Base-by-base conservation (phyloP, 1,140 invertebrate genomes). In the Adoxophyes honmai region DNA sequence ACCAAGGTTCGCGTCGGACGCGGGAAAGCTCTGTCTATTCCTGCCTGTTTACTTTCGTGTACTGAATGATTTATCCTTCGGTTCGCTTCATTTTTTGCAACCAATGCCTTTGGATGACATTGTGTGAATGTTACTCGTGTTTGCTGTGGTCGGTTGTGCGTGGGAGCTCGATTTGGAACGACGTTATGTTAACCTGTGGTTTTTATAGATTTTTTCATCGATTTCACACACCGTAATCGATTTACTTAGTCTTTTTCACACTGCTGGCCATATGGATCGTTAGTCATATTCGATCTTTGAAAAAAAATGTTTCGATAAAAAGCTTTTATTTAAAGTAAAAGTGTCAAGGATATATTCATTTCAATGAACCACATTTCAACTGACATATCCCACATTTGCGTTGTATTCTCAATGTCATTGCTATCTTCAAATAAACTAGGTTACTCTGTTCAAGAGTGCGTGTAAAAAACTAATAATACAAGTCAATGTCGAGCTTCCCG, bases 401-500 rank as follows among this genome's bases (percentile, higher is more conserved):
- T 11, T 10, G 42, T 16, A 48, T 21, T 21, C 21, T 3, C 21
- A 28, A 28, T 2, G 21, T 6, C 6, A 28, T 6, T 28, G 6
- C 6, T 28, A 28, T 28, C 21, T 28, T 44, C 39, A 44, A 28
- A 28, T 28, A 5, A 44, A 48, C 18, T 48, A 10, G 42, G 42
- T 48, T 48, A 48, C 42, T 16, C 21, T 6, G 21, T 28, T 28
- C 21, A 28, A 28, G 6, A 28, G 21, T 3, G 42, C 18, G 11
- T 44, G 42, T 48, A 48, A 48, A 48, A 48, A 48, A 28, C 42
- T 48, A 48, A 11, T 48, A 28, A 48, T 48, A 28, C 10, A 9
- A 48, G n/a, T 48, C 42, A 48, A 48, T 48, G 42, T 48, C 42
- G n/a, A 21, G 21, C 21, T 11, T 48, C 42, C 42, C 21, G 42